Base-by-base conservation (phyloP, 2,113 vertebrate genomes). In the Megaceryle torquata region DNA sequence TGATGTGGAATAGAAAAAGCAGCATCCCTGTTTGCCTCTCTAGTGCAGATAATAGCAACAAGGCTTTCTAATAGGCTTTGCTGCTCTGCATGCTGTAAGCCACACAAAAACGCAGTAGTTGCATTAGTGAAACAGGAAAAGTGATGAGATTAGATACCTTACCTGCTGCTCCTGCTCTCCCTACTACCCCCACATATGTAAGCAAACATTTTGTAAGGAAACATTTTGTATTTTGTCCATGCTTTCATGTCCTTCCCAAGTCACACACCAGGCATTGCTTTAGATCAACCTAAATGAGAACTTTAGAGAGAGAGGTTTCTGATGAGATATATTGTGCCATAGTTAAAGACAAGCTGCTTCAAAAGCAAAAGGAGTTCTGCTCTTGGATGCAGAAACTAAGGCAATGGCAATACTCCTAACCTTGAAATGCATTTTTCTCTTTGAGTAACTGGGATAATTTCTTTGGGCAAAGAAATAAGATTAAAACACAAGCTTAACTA, bases 131-230 rank as follows among this genome's bases (percentile, higher is more conserved):
- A 26, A 72, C 15, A 35, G 28, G 33, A n/a, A 25, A 35, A 48
- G 39, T 18, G 37, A 53, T 9, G 19, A 37, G 37, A 24, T 2
- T 2, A 43, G 37, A 19, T 7, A 15, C 0, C 1, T 16, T 18
- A 6, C n/a, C n/a, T 75, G 15, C 48, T 82, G 19, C 29, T 39
- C 24, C 37, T 39, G 20, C n/a, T 75, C 28, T 65, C 39, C 44
- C 74, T 65, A 44, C 26, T 57, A 16, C 29, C 37, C 29, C n/a
- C 44, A 31, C 13, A 2, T 7, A 11, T 5, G 33, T n/a, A 43
- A 91, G 61, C 46, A 94, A 71, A 51, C 43, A 56, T 11, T 13
- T 46, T 72, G 39, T 18, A 67, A 43, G 35, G 37, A 44, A 50
- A 3, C 14, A 16, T 29, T 83, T 70, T 69, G 10, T 43, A 18